Base-by-base conservation (phyloP, 2,797 vertebrate species). In the Coilia nasus region DNA sequence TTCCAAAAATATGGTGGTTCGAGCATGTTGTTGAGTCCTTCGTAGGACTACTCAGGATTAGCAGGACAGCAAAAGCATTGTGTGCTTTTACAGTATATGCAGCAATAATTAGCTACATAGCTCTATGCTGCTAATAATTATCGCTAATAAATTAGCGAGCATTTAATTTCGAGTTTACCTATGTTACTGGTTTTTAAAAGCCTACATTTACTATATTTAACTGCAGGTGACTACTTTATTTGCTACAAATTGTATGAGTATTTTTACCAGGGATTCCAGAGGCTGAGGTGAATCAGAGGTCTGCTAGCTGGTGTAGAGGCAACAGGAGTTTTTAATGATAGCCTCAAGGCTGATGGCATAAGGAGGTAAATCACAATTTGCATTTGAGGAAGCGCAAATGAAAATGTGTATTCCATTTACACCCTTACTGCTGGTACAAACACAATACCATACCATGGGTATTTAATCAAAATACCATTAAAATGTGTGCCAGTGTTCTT, bases 281-380 rank as follows among this genome's bases (percentile, higher is more conserved):
- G 7, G 60, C 28, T 71, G 28, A 15, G 64, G 64, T 31, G 12
- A 71, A 71, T 35, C 28, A 28, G 12, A 71, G 64, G 64, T 71
- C 25, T 31, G 3, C 25, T 0, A 35, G 28, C 28, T 71, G 12
- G 12, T 17, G 60, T 23, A 25, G 60, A 31, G 64, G 64, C 91
- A 92, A 93, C 92, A 92, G 93, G 92, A 89, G 82, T 85, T 82
- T 91, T 87, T 91, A 87, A 89, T 90, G 91, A 94, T 93, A 91
- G 92, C 92, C 92, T 91, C 85, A 82, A 91, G 91, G 90, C 87
- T 90, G 88, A 91, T 87, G 85, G 89, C 88, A 71, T 86, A 41
- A 62, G 28, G 41, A 6, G 82, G 87, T 86, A 87, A 81, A 85
- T 84, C 87, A 88, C 11, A 91, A 88, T 91, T 90, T 91, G 89